Evolutionary conservation across 2,888 invertebrate species (phyloP).

Genomic region (Dolichopus griseipennis): DNA sequence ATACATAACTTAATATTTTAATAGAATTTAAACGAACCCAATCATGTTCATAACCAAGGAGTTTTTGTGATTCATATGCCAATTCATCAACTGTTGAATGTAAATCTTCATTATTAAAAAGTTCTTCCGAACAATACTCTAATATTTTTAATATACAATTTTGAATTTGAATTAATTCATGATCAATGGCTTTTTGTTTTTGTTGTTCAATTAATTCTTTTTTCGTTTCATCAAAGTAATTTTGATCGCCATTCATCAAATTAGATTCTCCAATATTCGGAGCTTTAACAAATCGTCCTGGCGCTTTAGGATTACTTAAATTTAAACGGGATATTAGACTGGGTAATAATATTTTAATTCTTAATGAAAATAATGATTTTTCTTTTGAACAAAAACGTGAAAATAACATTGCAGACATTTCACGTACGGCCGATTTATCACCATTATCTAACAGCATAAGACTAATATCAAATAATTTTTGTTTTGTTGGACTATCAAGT

Average conservation of each 20-base stretch:
- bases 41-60: slow-evolving; percentile 71
- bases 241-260: not conserved
- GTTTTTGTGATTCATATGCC: slow-evolving; percentile 57
- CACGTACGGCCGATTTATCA: slow-evolving; percentile 57
- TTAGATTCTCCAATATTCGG: slow-evolving; percentile 17
- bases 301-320: slow-evolving; percentile 42
- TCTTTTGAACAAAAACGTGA: slow-evolving; percentile 74
- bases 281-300: slow-evolving; percentile 48
- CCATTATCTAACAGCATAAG: slow-evolving; percentile 60
- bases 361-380: slow-evolving; percentile 56
- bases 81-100: slow-evolving; percentile 47
- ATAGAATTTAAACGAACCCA: slow-evolving; percentile 76
- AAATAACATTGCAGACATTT: slow-evolving; percentile 68
- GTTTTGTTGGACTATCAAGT: slow-evolving; percentile 49
- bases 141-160: slow-evolving; percentile 62
- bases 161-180: slow-evolving; percentile 65
- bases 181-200: slow-evolving; percentile 57
- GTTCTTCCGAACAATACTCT: slow-evolving; percentile 51
- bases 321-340: slow-evolving; percentile 48
- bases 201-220: slow-evolving; percentile 43
- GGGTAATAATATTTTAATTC: slow-evolving; percentile 53
- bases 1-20: slow-evolving; percentile 64
- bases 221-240: slow-evolving; percentile 19
- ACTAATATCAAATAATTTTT: slow-evolving; percentile 62
- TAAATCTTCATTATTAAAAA: slow-evolving; percentile 44